phyloP scores from a whole-genome alignment of 2,113 vertebrate species.

The Lipophrys pholis region DNA sequence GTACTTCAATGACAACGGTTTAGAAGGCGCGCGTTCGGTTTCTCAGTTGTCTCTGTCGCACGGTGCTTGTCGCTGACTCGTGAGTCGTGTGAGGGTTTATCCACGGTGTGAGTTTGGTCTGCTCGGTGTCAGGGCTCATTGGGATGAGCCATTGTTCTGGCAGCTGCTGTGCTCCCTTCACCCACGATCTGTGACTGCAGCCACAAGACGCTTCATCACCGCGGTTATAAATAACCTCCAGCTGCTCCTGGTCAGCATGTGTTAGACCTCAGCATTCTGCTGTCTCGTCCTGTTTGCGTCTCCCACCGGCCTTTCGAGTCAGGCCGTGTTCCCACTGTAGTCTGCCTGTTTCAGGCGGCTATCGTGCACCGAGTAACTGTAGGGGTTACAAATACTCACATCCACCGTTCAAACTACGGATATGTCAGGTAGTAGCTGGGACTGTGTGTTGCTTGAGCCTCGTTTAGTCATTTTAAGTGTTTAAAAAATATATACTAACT shows the following conservation, averaged over 20 bases:
- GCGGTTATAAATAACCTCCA: conserved; percentile 79
- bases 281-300: conserved; percentile 34
- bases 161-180: conserved; percentile 53
- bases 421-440: no score
- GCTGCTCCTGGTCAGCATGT: conserved; percentile 68
- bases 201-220: conserved; percentile 29
- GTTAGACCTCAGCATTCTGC: conserved; percentile 42
- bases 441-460: no score
- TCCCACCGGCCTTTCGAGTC: conserved; percentile 2
- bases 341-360: no score
- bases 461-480: no score
- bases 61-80: background rate
- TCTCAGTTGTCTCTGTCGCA: background rate
- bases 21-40: no score
- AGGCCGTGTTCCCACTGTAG: background rate
- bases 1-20: no score
- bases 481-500: no score
- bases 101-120: background rate
- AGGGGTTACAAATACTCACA: background rate
- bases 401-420: background rate
- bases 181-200: conserved; percentile 25
- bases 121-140: background rate
- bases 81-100: background rate
- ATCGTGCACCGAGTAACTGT: background rate
- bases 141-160: conserved; percentile 48